phyloP scores from a whole-genome alignment of 2,888 invertebrate genomes.

The Kuschelorhynchus macadamiae region DNA sequence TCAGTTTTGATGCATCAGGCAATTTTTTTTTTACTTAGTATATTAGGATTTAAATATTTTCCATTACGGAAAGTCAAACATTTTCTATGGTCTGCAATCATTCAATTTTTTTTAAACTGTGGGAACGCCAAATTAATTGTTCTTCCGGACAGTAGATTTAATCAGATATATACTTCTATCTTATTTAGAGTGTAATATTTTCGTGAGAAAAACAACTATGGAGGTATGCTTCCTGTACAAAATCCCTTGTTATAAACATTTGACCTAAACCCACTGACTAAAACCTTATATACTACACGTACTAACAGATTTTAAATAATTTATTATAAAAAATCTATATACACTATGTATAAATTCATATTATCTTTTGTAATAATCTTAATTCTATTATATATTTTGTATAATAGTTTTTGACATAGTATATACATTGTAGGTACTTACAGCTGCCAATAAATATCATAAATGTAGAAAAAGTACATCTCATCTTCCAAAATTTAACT shows the following conservation, averaged over 20 bases:
- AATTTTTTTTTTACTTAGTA: too few species aligned
- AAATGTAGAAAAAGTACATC: neutral
- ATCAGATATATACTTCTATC: too few species aligned
- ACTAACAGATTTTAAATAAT: constrained; percentile 38
- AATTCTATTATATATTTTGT: constrained; percentile 7
- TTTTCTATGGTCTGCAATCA: too few species aligned
- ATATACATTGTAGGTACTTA: constrained; percentile 18
- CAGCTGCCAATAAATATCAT: neutral
- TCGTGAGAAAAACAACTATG: too few species aligned
- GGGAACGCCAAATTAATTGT: too few species aligned
- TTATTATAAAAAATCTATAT: constrained; percentile 45
- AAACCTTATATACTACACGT: constrained; percentile 5
- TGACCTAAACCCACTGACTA: constrained; percentile 21
- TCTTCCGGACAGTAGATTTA: too few species aligned
- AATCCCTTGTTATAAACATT: constrained; percentile 8
- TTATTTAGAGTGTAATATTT: too few species aligned
- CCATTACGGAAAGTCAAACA: too few species aligned
- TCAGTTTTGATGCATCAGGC: too few species aligned
- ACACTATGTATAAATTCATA: constrained; percentile 45
- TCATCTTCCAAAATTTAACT: too few species aligned
- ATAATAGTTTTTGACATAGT: constrained; percentile 19
- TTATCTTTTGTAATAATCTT: constrained; percentile 16
- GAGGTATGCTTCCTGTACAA: neutral
- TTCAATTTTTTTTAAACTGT: too few species aligned
- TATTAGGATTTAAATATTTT: too few species aligned